Percentiles rank a stretch among this genome's conserved stretches.
phyloP scores from a whole-genome alignment of 2,888 invertebrate genomes.

The Coelopa pilipes region DNA sequence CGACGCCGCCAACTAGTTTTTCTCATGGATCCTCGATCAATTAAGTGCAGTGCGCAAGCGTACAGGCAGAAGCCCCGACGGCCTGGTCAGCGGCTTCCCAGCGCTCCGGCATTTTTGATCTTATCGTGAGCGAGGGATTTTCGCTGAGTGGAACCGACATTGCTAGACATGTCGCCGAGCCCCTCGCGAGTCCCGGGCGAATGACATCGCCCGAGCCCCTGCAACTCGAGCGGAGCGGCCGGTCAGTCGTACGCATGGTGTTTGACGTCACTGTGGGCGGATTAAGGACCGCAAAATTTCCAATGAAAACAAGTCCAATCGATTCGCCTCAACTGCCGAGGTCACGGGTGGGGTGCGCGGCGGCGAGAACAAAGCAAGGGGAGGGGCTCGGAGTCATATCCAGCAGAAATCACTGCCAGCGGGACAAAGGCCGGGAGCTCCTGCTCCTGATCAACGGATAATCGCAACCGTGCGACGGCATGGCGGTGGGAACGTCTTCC shows the following conservation, averaged over 20 bases:
- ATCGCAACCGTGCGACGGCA: constrained; percentile 4
- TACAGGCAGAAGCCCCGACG: not conserved
- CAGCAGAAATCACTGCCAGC: too few relatives aligned
- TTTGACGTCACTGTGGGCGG: constrained; percentile 13
- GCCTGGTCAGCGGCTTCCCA: too few relatives aligned
- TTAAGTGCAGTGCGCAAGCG: constrained; percentile 19
- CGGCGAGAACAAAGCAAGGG: constrained; percentile 16
- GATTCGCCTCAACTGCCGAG: constrained; percentile 20
- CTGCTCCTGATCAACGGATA: constrained; percentile 6
- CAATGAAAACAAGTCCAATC: constrained; percentile 27
- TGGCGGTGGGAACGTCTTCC: not conserved
- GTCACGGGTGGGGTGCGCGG: not conserved
- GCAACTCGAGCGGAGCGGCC: too few relatives aligned
- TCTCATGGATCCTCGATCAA: not conserved
- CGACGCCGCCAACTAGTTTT: too few relatives aligned
- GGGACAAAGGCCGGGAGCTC: too few relatives aligned
- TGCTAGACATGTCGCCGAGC: too few relatives aligned
- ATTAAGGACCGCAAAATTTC: constrained; percentile 16
- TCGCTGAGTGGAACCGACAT: too few relatives aligned
- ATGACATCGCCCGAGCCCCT: too few relatives aligned
- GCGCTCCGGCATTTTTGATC: not conserved
- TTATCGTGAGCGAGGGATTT: not conserved
- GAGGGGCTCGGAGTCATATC: not conserved
- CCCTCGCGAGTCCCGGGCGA: too few relatives aligned
- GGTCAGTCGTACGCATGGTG: not conserved